Percentiles rank a stretch among this genome's conserved stretches.
phyloP scores from a whole-genome alignment of 2,113 vertebrate genomes.

The Zingel zingel region DNA sequence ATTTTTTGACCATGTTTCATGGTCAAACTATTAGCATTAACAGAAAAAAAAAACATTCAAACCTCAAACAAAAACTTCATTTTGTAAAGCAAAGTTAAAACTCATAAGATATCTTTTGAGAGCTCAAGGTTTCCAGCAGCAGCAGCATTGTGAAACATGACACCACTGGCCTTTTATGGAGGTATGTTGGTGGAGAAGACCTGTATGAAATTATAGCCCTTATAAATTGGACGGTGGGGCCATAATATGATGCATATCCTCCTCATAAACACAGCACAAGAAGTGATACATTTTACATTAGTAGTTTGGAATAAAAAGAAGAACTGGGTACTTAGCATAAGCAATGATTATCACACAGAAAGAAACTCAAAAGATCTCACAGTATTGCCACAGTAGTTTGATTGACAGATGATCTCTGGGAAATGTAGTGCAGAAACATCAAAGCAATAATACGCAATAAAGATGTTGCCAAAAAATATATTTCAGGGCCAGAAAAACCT shows the following conservation, averaged over 20 bases:
- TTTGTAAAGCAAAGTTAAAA: conserved; percentile 1
- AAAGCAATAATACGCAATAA: not conserved
- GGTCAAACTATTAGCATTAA: not conserved
- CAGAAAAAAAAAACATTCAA: not conserved
- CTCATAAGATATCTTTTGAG: not conserved
- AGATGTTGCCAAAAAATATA: not conserved
- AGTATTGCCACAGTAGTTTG: not conserved
- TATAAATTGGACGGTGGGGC: not conserved
- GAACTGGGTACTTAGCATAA: not conserved
- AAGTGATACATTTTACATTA: not conserved
- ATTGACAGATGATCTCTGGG: not conserved
- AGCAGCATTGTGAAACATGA: conserved; percentile 9
- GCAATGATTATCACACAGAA: not conserved
- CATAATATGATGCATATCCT: conserved; percentile 6
- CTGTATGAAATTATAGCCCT: not conserved
- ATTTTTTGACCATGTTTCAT: not conserved
- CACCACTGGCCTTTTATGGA: conserved; percentile 12
- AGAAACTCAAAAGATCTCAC: not conserved
- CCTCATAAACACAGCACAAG: not conserved
- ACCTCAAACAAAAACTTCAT: not conserved
- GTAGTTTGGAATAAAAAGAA: not conserved
- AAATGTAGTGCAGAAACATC: not conserved
- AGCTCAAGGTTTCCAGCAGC: conserved; percentile 33
- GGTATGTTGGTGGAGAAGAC: conserved; percentile 23
- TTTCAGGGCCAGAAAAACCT: not conserved